These are phyloP conservation scores for Nymphalis io DNA, from an alignment of 1,140 invertebrate species.

Conservation along the genomic window DNA sequence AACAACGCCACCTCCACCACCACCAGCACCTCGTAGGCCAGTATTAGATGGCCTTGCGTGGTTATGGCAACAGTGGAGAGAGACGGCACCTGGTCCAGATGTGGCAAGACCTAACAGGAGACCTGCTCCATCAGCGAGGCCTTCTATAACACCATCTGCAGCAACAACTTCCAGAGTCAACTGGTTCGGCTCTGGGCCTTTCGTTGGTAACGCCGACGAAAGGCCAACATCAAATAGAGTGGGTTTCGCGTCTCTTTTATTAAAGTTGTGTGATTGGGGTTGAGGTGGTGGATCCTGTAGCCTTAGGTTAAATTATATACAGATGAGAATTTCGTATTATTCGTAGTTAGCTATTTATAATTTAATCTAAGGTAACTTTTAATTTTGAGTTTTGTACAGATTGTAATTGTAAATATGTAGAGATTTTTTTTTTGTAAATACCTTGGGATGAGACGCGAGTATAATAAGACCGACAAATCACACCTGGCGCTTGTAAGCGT, in stretches of 20 bases:
- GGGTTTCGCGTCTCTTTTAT: conserved; percentile 74
- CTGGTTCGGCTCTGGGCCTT: conserved; percentile 78
- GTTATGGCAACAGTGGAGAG: conserved; percentile 80
- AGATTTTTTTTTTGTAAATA: conserved; percentile 14
- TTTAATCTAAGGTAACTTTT: conserved; percentile 34
- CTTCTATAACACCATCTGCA: conserved; percentile 51
- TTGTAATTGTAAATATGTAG: conserved; percentile 43
- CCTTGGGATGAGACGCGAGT: background rate
- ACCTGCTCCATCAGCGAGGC: conserved; percentile 47
- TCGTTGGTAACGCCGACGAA: conserved; percentile 75
- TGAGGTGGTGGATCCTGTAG: conserved; percentile 59
- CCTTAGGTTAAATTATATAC: conserved; percentile 62
- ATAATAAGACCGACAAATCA: background rate
- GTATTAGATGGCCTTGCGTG: conserved; percentile 77
- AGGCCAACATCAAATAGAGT: conserved; percentile 66
- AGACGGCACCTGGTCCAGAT: conserved; percentile 65
- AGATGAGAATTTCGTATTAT: conserved; percentile 7
- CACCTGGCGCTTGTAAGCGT: background rate
- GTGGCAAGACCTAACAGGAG: conserved; percentile 48
- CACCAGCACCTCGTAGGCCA: conserved; percentile 69
- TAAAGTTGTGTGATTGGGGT: conserved; percentile 73
- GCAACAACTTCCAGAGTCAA: conserved; percentile 68
- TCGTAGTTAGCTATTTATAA: conserved; percentile 30
- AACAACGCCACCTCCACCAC: conserved; percentile 63
- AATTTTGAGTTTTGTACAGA: conserved; percentile 36